A percentile compares a stretch with the other conserved stretches of the same genome.
These are phyloP conservation scores for Helicoverpa armigera DNA, from an alignment of 1,140 invertebrate genomes.

Conservation along the genomic window DNA sequence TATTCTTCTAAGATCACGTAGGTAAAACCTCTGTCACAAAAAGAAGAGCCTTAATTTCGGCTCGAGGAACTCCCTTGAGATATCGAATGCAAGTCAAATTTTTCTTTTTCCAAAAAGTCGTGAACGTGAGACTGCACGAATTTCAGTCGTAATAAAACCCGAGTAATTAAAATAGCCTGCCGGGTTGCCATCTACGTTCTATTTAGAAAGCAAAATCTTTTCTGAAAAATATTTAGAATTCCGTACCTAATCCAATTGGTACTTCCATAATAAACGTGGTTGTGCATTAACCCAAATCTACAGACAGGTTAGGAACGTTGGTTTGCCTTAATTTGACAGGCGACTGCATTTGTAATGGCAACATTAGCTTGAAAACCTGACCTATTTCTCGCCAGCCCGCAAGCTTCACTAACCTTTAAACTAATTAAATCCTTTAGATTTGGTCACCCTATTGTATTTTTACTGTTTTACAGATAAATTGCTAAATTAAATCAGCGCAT, in stretches of 20 bases:
- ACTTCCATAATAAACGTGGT: neutral
- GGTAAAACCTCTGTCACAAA: neutral
- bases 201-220: neutral
- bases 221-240: neutral
- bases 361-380: conserved; percentile 27
- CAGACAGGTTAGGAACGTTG: conserved; percentile 2
- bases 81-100: neutral
- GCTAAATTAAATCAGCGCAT: conserved; percentile 5
- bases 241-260: neutral
- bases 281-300: conserved; percentile 21
- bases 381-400: conserved; percentile 8
- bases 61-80: conserved; percentile 6
- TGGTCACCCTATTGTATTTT: conserved; percentile 16
- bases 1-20: neutral
- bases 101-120: neutral
- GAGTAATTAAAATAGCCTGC: conserved; percentile 1
- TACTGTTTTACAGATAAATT: neutral
- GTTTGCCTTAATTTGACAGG: conserved; percentile 36
- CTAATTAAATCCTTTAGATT: neutral
- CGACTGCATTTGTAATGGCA: conserved; percentile 30
- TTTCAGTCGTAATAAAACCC: neutral
- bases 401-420: neutral
- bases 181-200: neutral
- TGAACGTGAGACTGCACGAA: neutral
- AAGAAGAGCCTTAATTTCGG: conserved; percentile 1